Conservation (phyloP, 2,888 invertebrate genomes). For the Lycophotia porphyrea region DNA sequence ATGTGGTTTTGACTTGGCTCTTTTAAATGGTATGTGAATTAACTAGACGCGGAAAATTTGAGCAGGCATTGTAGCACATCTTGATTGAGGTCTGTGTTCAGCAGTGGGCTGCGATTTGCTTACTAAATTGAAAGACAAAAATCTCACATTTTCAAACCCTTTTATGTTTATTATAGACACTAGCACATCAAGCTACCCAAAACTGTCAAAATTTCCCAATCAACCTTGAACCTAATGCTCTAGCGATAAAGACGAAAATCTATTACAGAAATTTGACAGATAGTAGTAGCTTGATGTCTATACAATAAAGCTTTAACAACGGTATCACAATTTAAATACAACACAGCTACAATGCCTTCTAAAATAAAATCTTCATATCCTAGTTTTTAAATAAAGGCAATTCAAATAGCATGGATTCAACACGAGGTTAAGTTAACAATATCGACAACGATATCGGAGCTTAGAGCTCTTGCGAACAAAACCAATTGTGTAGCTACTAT, state of each 20-base stretch:
- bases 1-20: neutral
- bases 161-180: too few species aligned
- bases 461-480: conserved; percentile 43
- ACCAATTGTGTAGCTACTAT: conserved; percentile 38
- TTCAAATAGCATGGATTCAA: conserved; percentile 33
- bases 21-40: neutral
- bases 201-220: too few species aligned
- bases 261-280: too few species aligned
- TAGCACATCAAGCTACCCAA: too few species aligned
- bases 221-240: too few species aligned
- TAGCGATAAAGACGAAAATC: too few species aligned
- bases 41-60: neutral
- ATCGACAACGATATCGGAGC: conserved; percentile 31
- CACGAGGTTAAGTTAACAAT: conserved; percentile 20
- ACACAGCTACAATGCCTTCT: neutral
- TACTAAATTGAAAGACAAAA: neutral
- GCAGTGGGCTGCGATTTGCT: neutral
- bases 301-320: neutral
- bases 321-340: neutral
- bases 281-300: too few species aligned
- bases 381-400: conserved; percentile 6
- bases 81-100: neutral
- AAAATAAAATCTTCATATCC: neutral
- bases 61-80: neutral
- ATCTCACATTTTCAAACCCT: neutral